Base-by-base conservation (phyloP, 2,113 vertebrate genomes). In the Oncorhynchus mykiss region DNA sequence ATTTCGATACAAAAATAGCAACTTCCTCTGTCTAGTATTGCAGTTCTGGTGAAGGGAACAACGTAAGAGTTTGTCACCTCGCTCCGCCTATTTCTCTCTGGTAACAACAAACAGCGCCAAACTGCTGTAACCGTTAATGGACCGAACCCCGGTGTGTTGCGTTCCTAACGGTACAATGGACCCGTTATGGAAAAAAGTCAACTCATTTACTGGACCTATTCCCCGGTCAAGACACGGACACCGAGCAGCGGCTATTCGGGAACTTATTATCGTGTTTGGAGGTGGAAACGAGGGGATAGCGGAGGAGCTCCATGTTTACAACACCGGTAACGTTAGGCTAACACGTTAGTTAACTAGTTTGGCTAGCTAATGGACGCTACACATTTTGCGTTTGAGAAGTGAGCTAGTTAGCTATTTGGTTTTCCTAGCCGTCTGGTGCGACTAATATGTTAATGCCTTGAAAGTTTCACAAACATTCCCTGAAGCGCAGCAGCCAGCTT, bases 261-360 rank as follows among this genome's bases (percentile, higher is more conserved):
- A 99, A 87, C 87, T 99, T 74, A 89, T 99, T 60, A 92, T 98
- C 31, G 95, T 99, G 80, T 99, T 98, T 75, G 97, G 97, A 0
- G 97, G 97, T 18, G 97, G 97, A 78, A 99, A 99, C 84, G 96
- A 99, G 79, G 97, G 97, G 48, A 99, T 99, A 83, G 93, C 95
- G 14, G 96, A 96, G 75, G 94, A 97, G 88, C 94, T 99, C 73
- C 97, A 98, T 87, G 97, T 99, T 85, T 98, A 97, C 90, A 99
- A 97, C 90, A 97, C 96, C 0, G 96, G 97, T 97, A 27, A 27
- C 27, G 27, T 27, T 27, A 87, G 79, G 91, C 88, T 87, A 80
- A 70, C 34, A 6, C 51, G 18, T 27, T 64, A 5, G 34, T 20
- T 8, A 25, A n/a, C 25, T 14, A 20, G 54, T 20, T 18, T 57